Conservation (phyloP, 2,797 vertebrate genomes). For the Platyrinchus mystaceus region DNA sequence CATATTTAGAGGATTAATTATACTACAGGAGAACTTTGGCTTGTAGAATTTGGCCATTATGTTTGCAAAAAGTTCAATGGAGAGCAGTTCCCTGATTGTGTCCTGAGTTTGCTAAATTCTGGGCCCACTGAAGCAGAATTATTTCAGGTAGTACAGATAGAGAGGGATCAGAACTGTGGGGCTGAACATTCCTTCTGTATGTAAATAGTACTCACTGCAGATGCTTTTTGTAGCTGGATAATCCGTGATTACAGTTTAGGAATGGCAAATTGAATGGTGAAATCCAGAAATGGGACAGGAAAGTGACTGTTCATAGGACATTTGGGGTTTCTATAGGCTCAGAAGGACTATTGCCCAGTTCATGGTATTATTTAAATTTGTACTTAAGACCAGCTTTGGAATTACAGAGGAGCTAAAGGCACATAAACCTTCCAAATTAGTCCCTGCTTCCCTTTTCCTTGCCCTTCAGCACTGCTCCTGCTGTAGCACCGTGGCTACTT, state of each 20-base stretch:
- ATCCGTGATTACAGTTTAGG: neutral
- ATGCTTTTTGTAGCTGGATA: neutral
- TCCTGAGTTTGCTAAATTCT: neutral
- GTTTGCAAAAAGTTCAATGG: neutral
- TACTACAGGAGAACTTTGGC: neutral
- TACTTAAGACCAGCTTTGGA: conserved; percentile 47
- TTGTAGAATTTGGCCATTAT: neutral
- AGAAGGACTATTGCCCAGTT: conserved; percentile 42
- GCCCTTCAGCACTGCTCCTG: conserved; percentile 24
- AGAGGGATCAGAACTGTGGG: neutral
- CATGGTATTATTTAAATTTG: conserved; percentile 38
- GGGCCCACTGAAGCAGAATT: neutral
- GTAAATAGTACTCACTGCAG: neutral
- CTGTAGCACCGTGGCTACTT: neutral
- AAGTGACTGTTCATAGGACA: neutral
- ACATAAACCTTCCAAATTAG: conserved; percentile 50
- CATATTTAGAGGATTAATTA: neutral
- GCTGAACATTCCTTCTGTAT: neutral
- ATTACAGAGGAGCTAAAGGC: conserved; percentile 31
- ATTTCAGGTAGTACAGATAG: neutral
- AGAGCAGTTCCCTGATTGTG: neutral
- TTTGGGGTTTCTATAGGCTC: neutral
- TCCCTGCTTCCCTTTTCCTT: conserved; percentile 54
- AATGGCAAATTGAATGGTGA: neutral
- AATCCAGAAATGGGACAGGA: neutral